Conservation (phyloP, 2,113 vertebrate genomes). For the Apus apus region DNA sequence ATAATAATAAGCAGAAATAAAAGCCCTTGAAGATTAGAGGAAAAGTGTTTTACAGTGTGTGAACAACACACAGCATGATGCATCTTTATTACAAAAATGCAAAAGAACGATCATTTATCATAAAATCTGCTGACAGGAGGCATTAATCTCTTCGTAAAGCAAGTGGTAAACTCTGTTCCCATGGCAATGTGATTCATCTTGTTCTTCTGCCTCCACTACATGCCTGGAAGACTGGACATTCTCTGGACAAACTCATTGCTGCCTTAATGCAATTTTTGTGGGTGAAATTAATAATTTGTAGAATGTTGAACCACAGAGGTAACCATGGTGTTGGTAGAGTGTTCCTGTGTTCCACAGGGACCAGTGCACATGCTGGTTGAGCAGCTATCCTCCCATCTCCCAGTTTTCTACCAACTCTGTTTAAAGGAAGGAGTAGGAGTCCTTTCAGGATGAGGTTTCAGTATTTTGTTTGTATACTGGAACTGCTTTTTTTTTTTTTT, state of each 20-base stretch:
- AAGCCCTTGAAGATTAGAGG: neutral
- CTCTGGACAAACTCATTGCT: neutral
- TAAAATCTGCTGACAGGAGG: slow-evolving; percentile 12
- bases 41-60: neutral
- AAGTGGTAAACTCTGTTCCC: neutral
- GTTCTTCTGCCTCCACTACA: neutral
- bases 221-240: neutral
- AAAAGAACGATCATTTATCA: neutral
- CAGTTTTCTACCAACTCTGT: neutral
- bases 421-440: neutral
- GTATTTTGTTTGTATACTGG: neutral
- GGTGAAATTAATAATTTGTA: neutral
- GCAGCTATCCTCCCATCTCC: neutral
- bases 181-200: neutral
- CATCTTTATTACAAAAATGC: slow-evolving; percentile 42
- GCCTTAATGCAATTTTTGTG: neutral
- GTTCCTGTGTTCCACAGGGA: neutral
- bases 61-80: neutral
- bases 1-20: neutral
- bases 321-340: rapidly evolving
- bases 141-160: slow-evolving; percentile 44
- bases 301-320: neutral
- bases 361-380: rapidly evolving
- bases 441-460: neutral
- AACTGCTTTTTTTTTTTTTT: neutral